Evolutionary conservation across 2,888 invertebrate genomes (phyloP).

Genomic region (Rhabditophanes sp.): DNA sequence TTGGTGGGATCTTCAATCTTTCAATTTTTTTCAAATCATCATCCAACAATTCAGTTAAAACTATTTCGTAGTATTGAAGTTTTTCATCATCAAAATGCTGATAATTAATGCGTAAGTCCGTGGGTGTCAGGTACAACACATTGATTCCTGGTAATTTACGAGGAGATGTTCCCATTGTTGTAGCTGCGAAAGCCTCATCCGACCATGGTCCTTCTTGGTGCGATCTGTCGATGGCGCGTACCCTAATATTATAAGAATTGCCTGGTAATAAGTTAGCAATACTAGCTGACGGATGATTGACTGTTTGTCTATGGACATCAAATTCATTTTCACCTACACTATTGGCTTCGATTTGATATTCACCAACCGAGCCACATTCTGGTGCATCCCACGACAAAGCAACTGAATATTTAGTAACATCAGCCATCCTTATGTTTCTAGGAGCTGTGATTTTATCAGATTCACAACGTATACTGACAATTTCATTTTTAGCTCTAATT

Average conservation of each 20-base stretch:
- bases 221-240: constrained; percentile 37
- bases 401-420: constrained; percentile 31
- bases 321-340: constrained; percentile 29
- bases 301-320: constrained; percentile 41
- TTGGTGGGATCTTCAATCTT: constrained; percentile 30
- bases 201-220: constrained; percentile 40
- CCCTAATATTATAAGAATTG: constrained; percentile 37
- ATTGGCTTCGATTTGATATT: constrained; percentile 36
- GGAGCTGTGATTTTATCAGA: constrained; percentile 40
- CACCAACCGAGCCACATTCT: constrained; percentile 41
- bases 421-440: constrained; percentile 28
- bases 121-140: constrained; percentile 27
- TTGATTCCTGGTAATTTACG: constrained; percentile 19
- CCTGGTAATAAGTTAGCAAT: constrained; percentile 41
- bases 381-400: constrained; percentile 41
- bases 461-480: constrained; percentile 41
- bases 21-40: constrained; percentile 17
- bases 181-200: constrained; percentile 26
- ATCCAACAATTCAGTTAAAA: constrained; percentile 7
- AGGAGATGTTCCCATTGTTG: constrained; percentile 39
- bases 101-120: constrained; percentile 35
- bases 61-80: constrained; percentile 42
- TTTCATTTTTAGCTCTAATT: constrained; percentile 42
- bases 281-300: constrained; percentile 38
- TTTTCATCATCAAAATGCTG: constrained; percentile 21